Base-by-base conservation (phyloP, 2,113 vertebrate species). In the Takifugu flavidus region DNA sequence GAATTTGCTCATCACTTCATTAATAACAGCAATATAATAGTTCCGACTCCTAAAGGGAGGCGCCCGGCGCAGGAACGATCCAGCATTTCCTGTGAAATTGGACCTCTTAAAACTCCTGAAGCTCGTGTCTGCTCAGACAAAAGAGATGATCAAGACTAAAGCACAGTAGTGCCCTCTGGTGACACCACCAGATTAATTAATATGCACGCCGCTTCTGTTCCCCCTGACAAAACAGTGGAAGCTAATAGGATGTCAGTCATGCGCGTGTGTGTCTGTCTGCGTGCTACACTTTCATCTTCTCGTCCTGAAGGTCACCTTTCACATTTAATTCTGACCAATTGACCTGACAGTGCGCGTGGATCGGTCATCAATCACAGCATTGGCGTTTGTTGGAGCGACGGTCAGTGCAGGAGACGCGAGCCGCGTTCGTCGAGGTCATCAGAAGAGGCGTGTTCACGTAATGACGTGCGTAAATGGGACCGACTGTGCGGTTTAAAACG, bases 121-220 rank as follows among this genome's bases (percentile, higher is more conserved):
- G 69, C 65, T 78, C 67, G 75, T 10, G 50, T 75, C 59, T 51
- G n/a, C 43, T 56, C 49, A 75, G 61, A 75, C 80, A 70, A 62
- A 59, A 59, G 47, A 8, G 66, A 65, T 62, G 62, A 84, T 87
- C 71, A 82, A 85, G 85, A 86, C 74, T 75, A 74, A 85, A 82
- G 87, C 84, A 86, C 83, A 81, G 80, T 75, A 79, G 87, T 88
- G 86, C 90, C 89, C 86, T 87, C 86, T 86, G 84, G 87, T 91
- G 89, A 86, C 85, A 82, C 75, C 69, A 87, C 60, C 79, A 76
- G 55, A 70, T 70, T 69, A 77, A 85, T 79, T 77, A 75, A 85
- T 78, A 86, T 80, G 80, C 82, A 78, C 53, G 31, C 53, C 55
- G 59, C 62, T 65, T 59, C 56, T 65, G 77, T 67, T 78, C 61